Percentiles rank a stretch among this genome's conserved stretches.
These are phyloP conservation scores for Megastigmus dorsalis DNA, from an alignment of 2,888 invertebrate species.

Conservation along the genomic window DNA sequence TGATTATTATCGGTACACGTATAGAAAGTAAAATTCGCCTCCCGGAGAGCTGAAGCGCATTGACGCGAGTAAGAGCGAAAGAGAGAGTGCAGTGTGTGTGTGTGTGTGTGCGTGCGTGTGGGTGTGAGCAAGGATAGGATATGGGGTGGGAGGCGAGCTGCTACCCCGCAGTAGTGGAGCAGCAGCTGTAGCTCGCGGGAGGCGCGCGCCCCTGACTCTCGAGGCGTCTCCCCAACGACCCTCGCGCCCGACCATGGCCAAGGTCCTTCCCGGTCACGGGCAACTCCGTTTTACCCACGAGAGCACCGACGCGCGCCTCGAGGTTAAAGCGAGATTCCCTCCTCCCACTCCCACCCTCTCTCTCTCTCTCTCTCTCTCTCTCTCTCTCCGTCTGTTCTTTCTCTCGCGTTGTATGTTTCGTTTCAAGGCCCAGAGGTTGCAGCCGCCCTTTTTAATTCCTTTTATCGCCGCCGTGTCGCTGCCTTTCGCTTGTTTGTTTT, in stretches of 20 bases:
- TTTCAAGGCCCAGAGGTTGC: slow-evolving; percentile 4
- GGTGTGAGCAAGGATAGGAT: not conserved
- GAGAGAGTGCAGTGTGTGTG: not conserved
- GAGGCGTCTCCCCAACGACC: slow-evolving; percentile 1
- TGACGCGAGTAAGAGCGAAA: not conserved
- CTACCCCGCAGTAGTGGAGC: no score
- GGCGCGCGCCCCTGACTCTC: slow-evolving; percentile 28
- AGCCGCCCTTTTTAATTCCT: not conserved
- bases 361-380: no score
- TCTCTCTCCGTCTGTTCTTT: no score
- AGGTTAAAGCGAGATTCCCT: slow-evolving; percentile 41
- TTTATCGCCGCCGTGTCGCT: not conserved
- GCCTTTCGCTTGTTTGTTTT: not conserved
- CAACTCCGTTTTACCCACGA: slow-evolving; percentile 55
- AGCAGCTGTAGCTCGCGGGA: not conserved
- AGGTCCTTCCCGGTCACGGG: slow-evolving; percentile 73
- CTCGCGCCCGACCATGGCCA: slow-evolving; percentile 66
- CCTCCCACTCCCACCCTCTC: not conserved
- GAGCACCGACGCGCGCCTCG: slow-evolving; percentile 31
- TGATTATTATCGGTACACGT: no score
- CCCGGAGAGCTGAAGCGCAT: no score
- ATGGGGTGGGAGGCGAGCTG: not conserved
- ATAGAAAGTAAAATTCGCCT: no score
- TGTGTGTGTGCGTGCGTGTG: not conserved
- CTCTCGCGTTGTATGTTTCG: not conserved